Percentiles rank a stretch among this genome's conserved stretches.
Evolutionary conservation across 2,113 vertebrate genomes (phyloP).

Genomic region (Atractosteus spatula): DNA sequence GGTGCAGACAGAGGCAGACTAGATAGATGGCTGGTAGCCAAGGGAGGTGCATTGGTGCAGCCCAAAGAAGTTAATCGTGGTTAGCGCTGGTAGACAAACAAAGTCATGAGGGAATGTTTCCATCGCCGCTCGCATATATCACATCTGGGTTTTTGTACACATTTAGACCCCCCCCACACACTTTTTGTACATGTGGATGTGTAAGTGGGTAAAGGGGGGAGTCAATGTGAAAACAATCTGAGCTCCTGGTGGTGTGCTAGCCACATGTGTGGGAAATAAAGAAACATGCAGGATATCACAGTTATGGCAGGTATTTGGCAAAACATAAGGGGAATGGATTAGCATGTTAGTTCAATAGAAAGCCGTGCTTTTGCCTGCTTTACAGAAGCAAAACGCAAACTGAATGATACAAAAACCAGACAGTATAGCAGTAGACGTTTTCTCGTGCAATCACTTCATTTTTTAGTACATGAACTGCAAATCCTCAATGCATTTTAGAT

Average conservation of each 20-base stretch:
- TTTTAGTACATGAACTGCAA: too few relatives aligned
- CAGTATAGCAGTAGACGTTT: too few relatives aligned
- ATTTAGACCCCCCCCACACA: not conserved
- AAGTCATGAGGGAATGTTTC: not conserved
- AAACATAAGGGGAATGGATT: not conserved
- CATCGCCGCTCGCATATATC: not conserved
- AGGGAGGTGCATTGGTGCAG: not conserved
- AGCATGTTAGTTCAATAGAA: not conserved
- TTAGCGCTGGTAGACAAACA: not conserved
- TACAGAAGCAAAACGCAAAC: too few relatives aligned
- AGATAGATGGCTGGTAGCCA: too few relatives aligned
- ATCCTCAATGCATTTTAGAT: too few relatives aligned
- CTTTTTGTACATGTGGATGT: not conserved
- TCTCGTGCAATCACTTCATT: too few relatives aligned
- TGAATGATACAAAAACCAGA: too few relatives aligned
- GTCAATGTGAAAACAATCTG: constrained; percentile 40
- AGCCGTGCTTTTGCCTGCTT: not conserved
- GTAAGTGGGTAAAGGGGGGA: constrained; percentile 10
- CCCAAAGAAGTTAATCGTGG: not conserved
- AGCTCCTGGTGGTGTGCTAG: constrained; percentile 27
- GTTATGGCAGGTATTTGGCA: constrained; percentile 25
- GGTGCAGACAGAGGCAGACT: not conserved
- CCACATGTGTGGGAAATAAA: constrained; percentile 44
- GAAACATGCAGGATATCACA: constrained; percentile 45
- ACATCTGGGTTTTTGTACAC: not conserved